These are phyloP conservation scores for Aurelia aurita DNA, from an alignment of 30 jellyfish, hydroid and myxozoan species.

Conservation along the genomic window DNA sequence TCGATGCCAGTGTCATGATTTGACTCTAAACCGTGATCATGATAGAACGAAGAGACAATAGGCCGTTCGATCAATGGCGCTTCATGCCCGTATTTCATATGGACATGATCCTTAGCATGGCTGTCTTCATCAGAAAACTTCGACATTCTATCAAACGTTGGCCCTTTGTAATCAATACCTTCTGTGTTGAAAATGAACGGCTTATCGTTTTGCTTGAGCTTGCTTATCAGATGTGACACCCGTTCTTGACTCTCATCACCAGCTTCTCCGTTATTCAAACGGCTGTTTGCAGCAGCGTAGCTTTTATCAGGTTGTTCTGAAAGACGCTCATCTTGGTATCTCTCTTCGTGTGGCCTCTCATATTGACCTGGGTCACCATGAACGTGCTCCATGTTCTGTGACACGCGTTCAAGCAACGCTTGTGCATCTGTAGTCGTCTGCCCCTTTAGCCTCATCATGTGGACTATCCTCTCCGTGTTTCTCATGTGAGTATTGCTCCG, in stretches of 20 bases:
- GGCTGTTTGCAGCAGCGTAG: not conserved
- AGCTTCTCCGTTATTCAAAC: not conserved
- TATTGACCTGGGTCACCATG: conserved; percentile 7
- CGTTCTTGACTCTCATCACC: conserved; percentile 45
- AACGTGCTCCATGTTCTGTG: conserved; percentile 21
- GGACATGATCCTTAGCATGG: conserved; percentile 51
- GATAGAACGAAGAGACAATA: conserved; percentile 52
- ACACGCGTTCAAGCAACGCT: conserved; percentile 21
- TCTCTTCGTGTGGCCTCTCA: conserved; percentile 3
- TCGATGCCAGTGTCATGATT: conserved; percentile 29
- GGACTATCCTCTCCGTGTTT: not conserved
- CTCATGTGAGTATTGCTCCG: not conserved
- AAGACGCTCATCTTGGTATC: conserved; percentile 4
- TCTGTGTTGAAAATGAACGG: conserved; percentile 83
- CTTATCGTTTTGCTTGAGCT: conserved; percentile 44
- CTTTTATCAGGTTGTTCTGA: conserved; percentile 1
- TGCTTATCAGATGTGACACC: conserved; percentile 51
- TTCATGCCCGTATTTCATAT: not conserved
- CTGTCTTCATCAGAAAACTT: conserved; percentile 13
- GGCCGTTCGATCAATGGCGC: conserved; percentile 47
- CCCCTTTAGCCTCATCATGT: conserved; percentile 11
- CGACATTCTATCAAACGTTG: conserved; percentile 38
- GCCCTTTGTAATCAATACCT: conserved; percentile 72
- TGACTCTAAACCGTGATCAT: conserved; percentile 9
- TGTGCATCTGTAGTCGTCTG: conserved; percentile 17